These are phyloP conservation scores for Leptinotarsa texana DNA, from an alignment of 1,140 invertebrate species.

Conservation along the genomic window DNA sequence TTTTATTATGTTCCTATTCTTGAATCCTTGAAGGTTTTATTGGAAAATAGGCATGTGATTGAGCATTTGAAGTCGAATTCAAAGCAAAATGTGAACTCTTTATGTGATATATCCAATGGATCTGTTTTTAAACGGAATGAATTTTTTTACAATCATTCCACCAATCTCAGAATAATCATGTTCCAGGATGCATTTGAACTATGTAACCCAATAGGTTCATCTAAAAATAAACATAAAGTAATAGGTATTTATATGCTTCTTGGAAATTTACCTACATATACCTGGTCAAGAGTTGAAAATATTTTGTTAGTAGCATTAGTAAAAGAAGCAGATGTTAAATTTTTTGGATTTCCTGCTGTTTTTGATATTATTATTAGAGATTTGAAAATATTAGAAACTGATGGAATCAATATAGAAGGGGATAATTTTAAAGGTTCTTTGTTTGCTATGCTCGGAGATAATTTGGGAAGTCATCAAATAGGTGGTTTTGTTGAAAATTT, in stretches of 20 bases:
- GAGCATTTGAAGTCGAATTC: conserved; percentile 30
- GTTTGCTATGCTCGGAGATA: conserved; percentile 31
- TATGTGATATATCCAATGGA: conserved; percentile 50
- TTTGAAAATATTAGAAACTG: conserved; percentile 46
- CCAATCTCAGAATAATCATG: conserved; percentile 46
- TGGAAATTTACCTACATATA: conserved; percentile 32
- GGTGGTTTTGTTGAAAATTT: conserved; percentile 40
- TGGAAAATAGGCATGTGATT: conserved; percentile 39
- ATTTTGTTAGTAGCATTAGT: conserved; percentile 49
- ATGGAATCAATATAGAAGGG: conserved; percentile 37
- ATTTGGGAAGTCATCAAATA: conserved; percentile 40
- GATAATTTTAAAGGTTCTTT: conserved; percentile 25
- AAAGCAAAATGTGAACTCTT: conserved; percentile 28
- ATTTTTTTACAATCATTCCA: conserved; percentile 45
- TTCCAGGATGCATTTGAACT: conserved; percentile 53
- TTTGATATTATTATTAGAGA: conserved; percentile 48
- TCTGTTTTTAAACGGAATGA: conserved; percentile 42
- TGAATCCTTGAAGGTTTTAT: conserved; percentile 42
- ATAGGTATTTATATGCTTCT: conserved; percentile 51
- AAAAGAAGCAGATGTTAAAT: conserved; percentile 44
- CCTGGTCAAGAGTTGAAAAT: conserved; percentile 30
- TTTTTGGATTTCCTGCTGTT: conserved; percentile 42
- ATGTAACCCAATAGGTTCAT: conserved; percentile 50
- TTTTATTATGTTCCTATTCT: conserved; percentile 47
- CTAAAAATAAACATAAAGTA: conserved; percentile 51